Conservation (phyloP, 2,113 vertebrate genomes). For the Phylloscopus whistleri region DNA sequence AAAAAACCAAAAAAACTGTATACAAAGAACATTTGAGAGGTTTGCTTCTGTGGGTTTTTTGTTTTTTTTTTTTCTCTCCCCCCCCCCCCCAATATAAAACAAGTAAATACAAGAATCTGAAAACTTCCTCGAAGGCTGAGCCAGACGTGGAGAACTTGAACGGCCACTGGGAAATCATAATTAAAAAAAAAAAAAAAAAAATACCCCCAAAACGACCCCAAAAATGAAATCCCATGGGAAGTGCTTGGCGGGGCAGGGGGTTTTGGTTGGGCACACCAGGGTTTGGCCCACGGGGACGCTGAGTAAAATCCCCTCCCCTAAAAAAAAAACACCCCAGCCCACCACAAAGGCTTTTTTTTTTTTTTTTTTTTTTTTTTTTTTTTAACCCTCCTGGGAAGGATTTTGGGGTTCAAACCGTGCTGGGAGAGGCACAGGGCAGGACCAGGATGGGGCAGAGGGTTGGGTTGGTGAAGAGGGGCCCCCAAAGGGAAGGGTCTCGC, state of each 20-base stretch:
- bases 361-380: too few relatives aligned
- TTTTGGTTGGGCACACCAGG: background rate
- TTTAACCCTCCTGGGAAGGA: background rate
- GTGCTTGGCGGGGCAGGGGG: background rate
- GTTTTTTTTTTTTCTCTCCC: too few relatives aligned
- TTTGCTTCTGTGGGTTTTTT: background rate
- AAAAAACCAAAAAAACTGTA: conserved; percentile 50
- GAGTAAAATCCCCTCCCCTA: background rate
- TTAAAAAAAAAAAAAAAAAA: background rate
- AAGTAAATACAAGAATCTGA: conserved; percentile 67
- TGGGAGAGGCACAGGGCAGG: background rate
- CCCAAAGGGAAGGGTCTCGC: background rate
- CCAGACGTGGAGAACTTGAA: conserved; percentile 32
- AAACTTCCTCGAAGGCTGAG: conserved; percentile 59
- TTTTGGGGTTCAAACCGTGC: background rate
- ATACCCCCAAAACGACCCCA: background rate
- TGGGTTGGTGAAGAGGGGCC: background rate
- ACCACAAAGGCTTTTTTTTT: background rate
- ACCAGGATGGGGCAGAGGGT: rapidly evolving
- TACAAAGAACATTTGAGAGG: conserved; percentile 51
- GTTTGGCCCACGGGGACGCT: background rate
- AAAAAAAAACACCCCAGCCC: background rate
- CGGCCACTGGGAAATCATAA: background rate
- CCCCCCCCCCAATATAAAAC: conserved; percentile 60
- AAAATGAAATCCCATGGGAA: conserved; percentile 44